Conservation (phyloP, 2,797 vertebrate genomes). For the Molossus molossus region DNA sequence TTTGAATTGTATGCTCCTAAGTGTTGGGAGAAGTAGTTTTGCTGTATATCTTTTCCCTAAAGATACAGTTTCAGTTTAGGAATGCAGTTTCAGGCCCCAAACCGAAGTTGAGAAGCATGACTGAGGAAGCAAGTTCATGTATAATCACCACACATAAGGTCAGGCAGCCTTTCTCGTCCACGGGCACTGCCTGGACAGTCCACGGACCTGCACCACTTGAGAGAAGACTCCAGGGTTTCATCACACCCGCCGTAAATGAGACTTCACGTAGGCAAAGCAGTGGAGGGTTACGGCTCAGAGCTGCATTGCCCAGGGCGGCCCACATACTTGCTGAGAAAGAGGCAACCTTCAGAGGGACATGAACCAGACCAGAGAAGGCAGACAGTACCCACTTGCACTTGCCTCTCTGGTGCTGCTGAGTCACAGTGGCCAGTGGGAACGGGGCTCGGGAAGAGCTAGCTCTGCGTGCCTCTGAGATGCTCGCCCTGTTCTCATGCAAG, state of each 20-base stretch:
- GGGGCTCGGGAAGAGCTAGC: not conserved
- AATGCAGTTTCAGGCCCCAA: not conserved
- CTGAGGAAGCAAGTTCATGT: not conserved
- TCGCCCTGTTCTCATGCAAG: too few relatives aligned
- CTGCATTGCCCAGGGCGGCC: not conserved
- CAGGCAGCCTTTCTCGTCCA: not conserved
- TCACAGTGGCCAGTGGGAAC: not conserved
- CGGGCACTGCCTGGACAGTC: not conserved
- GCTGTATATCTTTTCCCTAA: not conserved
- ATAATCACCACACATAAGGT: not conserved
- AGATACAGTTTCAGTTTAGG: not conserved
- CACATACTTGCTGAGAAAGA: not conserved
- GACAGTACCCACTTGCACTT: rapidly evolving
- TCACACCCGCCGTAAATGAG: not conserved
- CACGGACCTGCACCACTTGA: not conserved
- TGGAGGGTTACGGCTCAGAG: not conserved
- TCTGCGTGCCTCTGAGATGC: too few relatives aligned
- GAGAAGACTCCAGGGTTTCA: not conserved
- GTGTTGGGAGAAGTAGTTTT: not conserved
- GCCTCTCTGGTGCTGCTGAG: not conserved
- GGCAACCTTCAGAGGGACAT: not conserved
- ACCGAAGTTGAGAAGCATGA: not conserved
- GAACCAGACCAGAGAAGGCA: not conserved
- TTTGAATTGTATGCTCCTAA: not conserved
- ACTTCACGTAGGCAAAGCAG: not conserved